Base-by-base conservation (phyloP, 2,888 invertebrate genomes). In the Hyposoter dolosus region DNA sequence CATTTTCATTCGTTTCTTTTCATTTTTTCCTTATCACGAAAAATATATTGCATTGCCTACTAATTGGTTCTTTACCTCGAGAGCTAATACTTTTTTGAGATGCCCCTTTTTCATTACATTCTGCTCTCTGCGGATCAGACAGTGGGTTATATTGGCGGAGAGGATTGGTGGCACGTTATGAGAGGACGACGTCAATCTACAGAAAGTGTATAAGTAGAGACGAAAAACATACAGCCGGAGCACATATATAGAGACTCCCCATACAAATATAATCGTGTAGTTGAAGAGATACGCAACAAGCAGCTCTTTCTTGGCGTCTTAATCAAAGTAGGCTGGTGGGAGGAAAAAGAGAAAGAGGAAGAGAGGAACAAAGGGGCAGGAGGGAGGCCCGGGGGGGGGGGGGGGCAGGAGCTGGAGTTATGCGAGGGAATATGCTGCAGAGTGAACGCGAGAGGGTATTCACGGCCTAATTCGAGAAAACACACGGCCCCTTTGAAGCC, bases 381-480 rank as follows among this genome's bases (percentile, higher is more conserved):
- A 23, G 19, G 43, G n/a, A n/a, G n/a, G n/a, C n/a, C n/a, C n/a
- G n/a, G 19, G 12, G 12, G 12, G 4, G 9, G 3, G 12, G 4
- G 3, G 28, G 28, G 28, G 28, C 28, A 17, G 17, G 50, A 17
- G 71, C 17, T 0, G 43, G 7, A 53, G n/a, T 23, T 56, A 56
- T 23, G 75, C 3, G 43, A 60, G 63, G 35, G 17, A 32, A 23
- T 43, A 45, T 50, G 79, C 63, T 47, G 77, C 12, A 50, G 71
- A 65, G 40, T 53, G 71, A 28, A 66, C 68, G 82, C 60, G 74
- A 53, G 80, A 81, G 75, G 72, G 88, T 88, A 91, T 92, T 92
- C 93, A 92, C 92, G 92, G 92, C 92, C 92, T 92, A 92, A 92
- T 93, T 93, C 92, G 90, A 90, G 90, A 92, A 91, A 92, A 92